These are phyloP conservation scores for Papilio helenus DNA, from an alignment of 1,140 invertebrate species.

Conservation along the genomic window DNA sequence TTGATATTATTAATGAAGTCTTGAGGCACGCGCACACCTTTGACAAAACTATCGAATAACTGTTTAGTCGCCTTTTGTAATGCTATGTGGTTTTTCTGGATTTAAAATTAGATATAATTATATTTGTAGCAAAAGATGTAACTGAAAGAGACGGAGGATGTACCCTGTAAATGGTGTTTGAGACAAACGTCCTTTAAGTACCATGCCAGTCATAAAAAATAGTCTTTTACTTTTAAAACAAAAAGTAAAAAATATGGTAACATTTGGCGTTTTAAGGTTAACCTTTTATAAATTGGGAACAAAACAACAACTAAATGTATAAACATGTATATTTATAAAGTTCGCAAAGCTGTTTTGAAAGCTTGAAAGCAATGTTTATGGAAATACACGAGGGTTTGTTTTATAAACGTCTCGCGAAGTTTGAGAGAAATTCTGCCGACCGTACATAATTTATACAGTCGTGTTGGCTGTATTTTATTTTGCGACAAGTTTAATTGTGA, in stretches of 20 bases:
- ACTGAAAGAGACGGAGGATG: no score
- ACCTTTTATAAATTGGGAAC: slow-evolving; percentile 16
- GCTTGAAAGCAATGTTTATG: slow-evolving; percentile 28
- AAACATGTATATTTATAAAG: slow-evolving; percentile 30
- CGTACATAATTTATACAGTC: slow-evolving; percentile 10
- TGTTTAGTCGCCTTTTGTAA: no score
- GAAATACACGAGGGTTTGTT: slow-evolving; percentile 26
- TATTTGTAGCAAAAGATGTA: no score
- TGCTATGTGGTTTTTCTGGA: no score
- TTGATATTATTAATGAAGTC: no score
- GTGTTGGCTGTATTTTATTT: neutral
- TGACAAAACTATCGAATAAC: no score
- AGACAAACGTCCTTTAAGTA: no score
- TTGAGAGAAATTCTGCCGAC: slow-evolving; percentile 11
- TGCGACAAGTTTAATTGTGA: slow-evolving; percentile 16
- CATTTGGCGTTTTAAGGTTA: neutral
- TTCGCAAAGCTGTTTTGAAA: slow-evolving; percentile 25
- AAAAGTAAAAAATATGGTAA: neutral
- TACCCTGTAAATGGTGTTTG: no score
- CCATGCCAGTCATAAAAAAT: neutral
- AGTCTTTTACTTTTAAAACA: neutral
- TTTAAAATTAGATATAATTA: no score
- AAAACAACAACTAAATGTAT: slow-evolving; percentile 24
- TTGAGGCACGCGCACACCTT: no score
- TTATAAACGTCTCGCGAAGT: slow-evolving; percentile 15